Base-by-base conservation (phyloP, 2,888 invertebrate genomes). In the Drosophila dives region DNA sequence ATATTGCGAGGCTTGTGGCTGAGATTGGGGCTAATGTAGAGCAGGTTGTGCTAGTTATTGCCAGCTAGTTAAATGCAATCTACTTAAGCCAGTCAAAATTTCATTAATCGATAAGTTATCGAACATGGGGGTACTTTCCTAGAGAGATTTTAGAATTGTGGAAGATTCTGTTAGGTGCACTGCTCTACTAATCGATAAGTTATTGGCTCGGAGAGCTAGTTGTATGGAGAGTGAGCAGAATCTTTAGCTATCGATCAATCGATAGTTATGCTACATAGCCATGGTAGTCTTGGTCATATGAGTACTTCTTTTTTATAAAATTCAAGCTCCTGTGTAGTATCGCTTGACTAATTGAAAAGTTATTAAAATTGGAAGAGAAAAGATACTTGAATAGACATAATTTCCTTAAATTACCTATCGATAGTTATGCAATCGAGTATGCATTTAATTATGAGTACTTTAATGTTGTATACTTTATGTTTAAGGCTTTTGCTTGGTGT, bases 1-100 rank as follows among this genome's bases (percentile, higher is more conserved):
- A 56, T 64, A 65, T 50, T 63, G 61, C 48, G 49, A 15, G 64
- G 38, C 64, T 62, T 72, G 67, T 48, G 75, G 71, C 62, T 49
- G 17, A 7, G 2, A 26, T 15, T 29, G 36, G 60, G 40, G 55
- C 64, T 64, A 54, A 77, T 64, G 56, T 26, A 17, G 23, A 63
- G 38, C 11, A 32, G 36, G 29, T 51, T 66, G 29, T 17, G 55
- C 56, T 53, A 54, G 49, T 26, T 45, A 20, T 20, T 45, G 45
- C 45, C 45, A n/a, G 58, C 45, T 56, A 58, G 20, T 64, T 6
- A 26, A 53, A 32, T 63, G 34, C 33, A 48, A 50, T 45, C 69
- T 68, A 60, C 55, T 36, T 0, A 23, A 12, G 2, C 20, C n/a
- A 33, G 26, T 38, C 7, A 4, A 38, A 38, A 26, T 23, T 54